phyloP scores from a whole-genome alignment of 2,888 invertebrate species.

The Melieria crassipennis region DNA sequence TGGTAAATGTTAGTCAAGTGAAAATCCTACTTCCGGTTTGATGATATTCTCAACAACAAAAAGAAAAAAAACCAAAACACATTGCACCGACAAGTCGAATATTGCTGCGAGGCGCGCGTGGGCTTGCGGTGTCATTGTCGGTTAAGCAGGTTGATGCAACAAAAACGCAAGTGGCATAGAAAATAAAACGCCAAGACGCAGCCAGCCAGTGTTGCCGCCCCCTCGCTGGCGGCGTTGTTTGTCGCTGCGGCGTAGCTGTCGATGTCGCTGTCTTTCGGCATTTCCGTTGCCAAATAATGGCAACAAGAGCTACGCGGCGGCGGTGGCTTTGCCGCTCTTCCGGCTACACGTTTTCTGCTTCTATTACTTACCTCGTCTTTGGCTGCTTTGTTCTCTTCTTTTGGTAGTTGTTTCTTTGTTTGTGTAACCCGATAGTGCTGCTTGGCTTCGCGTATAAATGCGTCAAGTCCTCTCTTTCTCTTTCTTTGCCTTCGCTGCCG shows the following conservation, averaged over 20 bases:
- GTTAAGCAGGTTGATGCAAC: conserved; percentile 1
- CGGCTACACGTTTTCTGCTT: not conserved
- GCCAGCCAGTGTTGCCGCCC: too few relatives aligned
- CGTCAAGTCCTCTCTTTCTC: too few relatives aligned
- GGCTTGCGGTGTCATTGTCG: not conserved
- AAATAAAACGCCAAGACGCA: not conserved
- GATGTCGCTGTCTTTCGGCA: conserved; percentile 35
- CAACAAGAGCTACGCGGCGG: not conserved
- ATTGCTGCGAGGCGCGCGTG: too few relatives aligned
- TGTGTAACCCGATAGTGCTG: not conserved
- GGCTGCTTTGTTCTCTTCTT: not conserved
- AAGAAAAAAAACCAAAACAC: too few relatives aligned
- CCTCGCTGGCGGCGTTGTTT: not conserved
- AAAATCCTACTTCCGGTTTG: conserved; percentile 21
- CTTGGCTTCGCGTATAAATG: too few relatives aligned
- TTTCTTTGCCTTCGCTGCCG: too few relatives aligned
- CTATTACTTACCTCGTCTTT: not conserved
- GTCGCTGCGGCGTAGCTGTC: not conserved
- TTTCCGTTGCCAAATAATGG: conserved; percentile 21
- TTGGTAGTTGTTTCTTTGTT: not conserved
- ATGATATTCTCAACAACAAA: too few relatives aligned
- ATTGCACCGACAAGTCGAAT: too few relatives aligned
- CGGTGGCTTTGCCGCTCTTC: not conserved
- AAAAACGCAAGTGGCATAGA: conserved; percentile 15
- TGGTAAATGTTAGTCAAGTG: conserved; percentile 39